Base-by-base conservation (phyloP, 2,113 vertebrate genomes). In the Apteryx owenii region DNA sequence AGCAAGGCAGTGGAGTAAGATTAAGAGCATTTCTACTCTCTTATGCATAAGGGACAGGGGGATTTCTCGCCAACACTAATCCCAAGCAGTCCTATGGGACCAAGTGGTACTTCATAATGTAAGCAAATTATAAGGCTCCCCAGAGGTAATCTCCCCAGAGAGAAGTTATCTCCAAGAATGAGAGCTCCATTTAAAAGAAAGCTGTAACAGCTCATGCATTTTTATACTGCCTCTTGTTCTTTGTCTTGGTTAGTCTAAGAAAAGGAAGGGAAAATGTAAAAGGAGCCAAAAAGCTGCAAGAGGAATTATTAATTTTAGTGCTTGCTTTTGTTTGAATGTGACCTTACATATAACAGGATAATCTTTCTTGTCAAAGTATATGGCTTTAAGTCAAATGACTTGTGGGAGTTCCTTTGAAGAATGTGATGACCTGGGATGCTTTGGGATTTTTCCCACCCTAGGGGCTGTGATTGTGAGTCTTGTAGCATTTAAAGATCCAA, bases 1-100 rank as follows among this genome's bases (percentile, higher is more conserved):
- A 99, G 79, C 98, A 99, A 98, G 99, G 99, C 98, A 99, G 99
- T 58, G 99, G 99, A 98, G 99, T 99, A 98, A 99, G 99, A 83
- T 65, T 44, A 54, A 77, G 9, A 42, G 7, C 21, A 72, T 56
- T 92, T 94, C 23, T 77, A 6, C 33, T 88, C 12, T 71, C 25
- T 79, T 75, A 14, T 83, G 25, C 28, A 17, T 90, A 28, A 33
- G 0, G 2, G 42, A 20, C 28, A 58, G 36, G 58, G 33, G 20
- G 7, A n/a, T 80, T 71, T 38, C 14, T 83, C 14, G 64, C 65
- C 50, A 46, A 48, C 48, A n/a, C 38, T 60, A 50, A 38, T 80
- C 50, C 44, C 7, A 68, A 77, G n/a, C 61, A 22, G 50, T 88
- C 62, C 38, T 75, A 1, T 5, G 38, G 81, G 72, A 88, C 54